Evolutionary conservation across 1,140 invertebrate species (phyloP).

Genomic region (Formica selysi): DNA sequence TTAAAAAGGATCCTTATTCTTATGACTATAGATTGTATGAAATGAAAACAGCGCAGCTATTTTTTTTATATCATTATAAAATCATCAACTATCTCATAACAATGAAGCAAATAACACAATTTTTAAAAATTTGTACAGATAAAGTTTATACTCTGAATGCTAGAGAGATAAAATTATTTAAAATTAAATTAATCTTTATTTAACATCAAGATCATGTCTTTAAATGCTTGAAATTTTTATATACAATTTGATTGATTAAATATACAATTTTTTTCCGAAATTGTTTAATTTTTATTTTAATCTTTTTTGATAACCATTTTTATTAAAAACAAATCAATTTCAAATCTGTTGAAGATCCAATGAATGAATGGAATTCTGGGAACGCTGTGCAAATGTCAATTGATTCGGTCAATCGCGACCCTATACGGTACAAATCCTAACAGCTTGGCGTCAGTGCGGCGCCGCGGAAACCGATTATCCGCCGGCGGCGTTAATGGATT

Average conservation of each 20-base stretch:
- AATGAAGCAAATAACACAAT: neutral
- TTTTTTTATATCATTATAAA: no score
- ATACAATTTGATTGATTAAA: neutral
- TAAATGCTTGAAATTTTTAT: neutral
- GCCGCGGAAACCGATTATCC: conserved; percentile 50
- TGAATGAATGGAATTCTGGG: conserved; percentile 13
- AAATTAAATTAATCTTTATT: neutral
- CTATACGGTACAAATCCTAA: conserved; percentile 16
- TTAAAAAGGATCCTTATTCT: neutral
- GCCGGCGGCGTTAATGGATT: conserved; percentile 56
- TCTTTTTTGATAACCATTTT: neutral
- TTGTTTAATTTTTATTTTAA: neutral
- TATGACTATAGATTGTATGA: neutral
- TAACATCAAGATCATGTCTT: neutral
- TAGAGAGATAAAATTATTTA: neutral
- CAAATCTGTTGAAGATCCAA: conserved; percentile 22
- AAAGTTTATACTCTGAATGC: neutral
- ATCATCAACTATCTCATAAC: neutral
- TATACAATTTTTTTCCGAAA: neutral
- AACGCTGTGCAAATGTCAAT: conserved; percentile 27
- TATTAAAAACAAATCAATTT: neutral
- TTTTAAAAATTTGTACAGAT: neutral
- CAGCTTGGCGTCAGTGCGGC: conserved; percentile 41
- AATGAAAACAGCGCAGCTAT: neutral
- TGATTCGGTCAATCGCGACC: conserved; percentile 6